Percentiles rank a stretch among this genome's conserved stretches.
Evolutionary conservation across 2,113 vertebrate genomes (phyloP).

Genomic region (Condylura cristata): DNA sequence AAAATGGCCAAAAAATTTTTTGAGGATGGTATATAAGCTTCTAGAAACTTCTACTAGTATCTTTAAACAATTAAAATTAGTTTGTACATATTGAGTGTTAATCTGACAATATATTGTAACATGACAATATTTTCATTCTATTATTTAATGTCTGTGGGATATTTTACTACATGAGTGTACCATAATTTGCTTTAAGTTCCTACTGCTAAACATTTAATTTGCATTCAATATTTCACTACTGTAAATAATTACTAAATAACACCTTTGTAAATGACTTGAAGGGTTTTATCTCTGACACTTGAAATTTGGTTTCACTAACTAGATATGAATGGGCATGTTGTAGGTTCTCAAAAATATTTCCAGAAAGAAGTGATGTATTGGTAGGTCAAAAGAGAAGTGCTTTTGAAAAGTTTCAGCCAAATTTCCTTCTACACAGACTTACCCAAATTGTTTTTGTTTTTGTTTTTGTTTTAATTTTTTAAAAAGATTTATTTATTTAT

Average conservation of each 20-base stretch:
- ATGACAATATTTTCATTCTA: neutral
- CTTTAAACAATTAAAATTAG: neutral
- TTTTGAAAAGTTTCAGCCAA: neutral
- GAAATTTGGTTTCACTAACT: conserved; percentile 21
- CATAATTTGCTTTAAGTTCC: neutral
- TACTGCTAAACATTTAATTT: neutral
- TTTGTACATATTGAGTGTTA: neutral
- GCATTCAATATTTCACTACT: neutral
- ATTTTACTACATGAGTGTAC: neutral
- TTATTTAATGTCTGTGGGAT: neutral
- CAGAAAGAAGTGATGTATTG: neutral
- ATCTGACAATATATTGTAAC: neutral
- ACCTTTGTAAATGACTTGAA: neutral
- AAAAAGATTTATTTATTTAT: no score
- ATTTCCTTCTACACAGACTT: neutral
- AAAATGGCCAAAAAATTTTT: neutral
- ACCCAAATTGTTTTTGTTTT: neutral
- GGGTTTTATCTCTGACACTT: neutral
- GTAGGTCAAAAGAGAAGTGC: neutral
- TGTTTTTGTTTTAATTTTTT: no score
- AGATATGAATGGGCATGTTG: neutral
- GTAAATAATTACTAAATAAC: neutral
- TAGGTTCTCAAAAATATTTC: neutral
- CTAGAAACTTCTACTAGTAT: neutral
- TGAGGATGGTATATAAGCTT: neutral